Conservation (phyloP, 2,797 vertebrate species). For the Rhabdomys pumilio region DNA sequence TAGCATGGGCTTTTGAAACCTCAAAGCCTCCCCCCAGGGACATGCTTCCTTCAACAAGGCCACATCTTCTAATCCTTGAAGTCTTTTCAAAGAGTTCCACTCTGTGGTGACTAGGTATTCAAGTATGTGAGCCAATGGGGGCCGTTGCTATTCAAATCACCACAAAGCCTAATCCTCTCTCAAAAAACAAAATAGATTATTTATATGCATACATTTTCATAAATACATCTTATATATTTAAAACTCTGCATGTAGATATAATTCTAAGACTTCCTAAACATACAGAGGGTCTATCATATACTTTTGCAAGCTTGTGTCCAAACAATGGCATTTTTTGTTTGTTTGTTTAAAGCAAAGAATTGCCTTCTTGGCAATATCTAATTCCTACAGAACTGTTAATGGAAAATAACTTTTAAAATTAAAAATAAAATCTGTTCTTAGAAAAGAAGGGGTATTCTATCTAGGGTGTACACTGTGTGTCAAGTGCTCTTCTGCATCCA, state of each 20-base stretch:
- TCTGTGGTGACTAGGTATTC: not conserved
- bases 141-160: not conserved
- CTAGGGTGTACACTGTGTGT: too few species aligned
- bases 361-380: conserved; percentile 33
- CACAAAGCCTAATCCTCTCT: not conserved
- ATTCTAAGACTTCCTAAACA: not conserved
- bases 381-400: not conserved
- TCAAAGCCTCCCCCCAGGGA: not conserved
- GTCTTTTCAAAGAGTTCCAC: not conserved
- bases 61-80: not conserved
- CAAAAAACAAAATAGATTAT: not conserved
- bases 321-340: not conserved
- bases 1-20: not conserved
- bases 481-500: too few species aligned
- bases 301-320: not conserved
- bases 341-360: conserved; percentile 23
- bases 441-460: not conserved
- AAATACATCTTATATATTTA: not conserved
- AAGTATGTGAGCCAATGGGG: not conserved
- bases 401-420: conserved; percentile 37
- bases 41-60: not conserved
- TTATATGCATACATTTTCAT: not conserved
- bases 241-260: not conserved
- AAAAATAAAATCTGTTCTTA: not conserved
- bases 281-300: not conserved